Conservation (phyloP, 2,888 invertebrate genomes). For the Thereva nobilitata region DNA sequence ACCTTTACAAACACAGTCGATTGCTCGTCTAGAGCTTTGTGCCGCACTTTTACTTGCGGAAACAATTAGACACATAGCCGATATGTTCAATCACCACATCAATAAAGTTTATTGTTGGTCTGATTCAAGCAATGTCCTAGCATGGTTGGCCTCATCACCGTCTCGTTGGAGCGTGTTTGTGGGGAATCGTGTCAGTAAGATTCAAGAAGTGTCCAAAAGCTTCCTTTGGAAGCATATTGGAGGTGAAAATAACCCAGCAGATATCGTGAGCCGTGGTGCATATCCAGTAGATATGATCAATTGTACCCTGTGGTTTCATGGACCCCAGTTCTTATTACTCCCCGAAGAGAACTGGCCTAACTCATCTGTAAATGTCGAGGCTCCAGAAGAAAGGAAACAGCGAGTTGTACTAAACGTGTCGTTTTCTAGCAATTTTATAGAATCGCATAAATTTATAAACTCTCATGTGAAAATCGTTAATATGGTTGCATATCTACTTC, state of each 20-base stretch:
- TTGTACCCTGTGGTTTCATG: background rate
- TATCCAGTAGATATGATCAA: background rate
- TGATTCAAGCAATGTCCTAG: slow-evolving; percentile 27
- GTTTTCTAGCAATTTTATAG: background rate
- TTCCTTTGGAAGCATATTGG: background rate
- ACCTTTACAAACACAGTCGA: background rate
- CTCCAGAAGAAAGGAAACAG: background rate
- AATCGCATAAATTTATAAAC: background rate
- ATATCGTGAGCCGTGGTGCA: background rate
- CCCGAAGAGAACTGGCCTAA: background rate
- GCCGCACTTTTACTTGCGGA: slow-evolving; percentile 14
- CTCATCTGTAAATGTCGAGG: background rate
- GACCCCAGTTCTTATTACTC: background rate
- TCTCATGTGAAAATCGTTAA: background rate
- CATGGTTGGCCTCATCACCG: slow-evolving; percentile 7
- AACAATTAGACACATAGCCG: background rate
- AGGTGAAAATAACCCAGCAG: background rate
- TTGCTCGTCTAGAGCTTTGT: slow-evolving; percentile 3
- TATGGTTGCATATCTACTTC: background rate
- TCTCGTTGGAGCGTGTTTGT: slow-evolving; percentile 1
- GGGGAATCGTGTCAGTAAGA: background rate
- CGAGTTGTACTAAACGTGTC: background rate
- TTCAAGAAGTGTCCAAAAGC: background rate
- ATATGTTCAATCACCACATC: background rate
- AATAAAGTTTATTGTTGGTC: background rate